These are phyloP conservation scores for Rhinatrema bivittatum DNA, from an alignment of 2,797 vertebrate genomes.

Conservation along the genomic window DNA sequence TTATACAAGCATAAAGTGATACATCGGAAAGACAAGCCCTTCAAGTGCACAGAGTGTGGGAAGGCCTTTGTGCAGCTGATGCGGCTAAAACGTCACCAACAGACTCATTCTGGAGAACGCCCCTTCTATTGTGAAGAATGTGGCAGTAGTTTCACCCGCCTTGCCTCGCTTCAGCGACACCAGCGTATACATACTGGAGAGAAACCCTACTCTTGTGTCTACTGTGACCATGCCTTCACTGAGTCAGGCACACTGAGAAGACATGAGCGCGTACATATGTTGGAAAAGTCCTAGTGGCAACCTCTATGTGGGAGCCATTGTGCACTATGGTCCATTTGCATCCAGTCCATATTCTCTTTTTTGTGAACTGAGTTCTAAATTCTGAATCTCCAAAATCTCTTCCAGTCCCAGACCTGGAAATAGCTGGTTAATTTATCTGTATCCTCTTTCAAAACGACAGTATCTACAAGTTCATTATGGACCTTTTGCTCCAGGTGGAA, in stretches of 20 bases:
- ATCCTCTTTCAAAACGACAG: too few relatives aligned
- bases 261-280: constrained; percentile 20
- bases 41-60: constrained; percentile 61
- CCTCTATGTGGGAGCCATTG: too few relatives aligned
- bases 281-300: constrained; percentile 8
- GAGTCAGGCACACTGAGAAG: constrained; percentile 23
- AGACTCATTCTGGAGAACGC: constrained; percentile 34
- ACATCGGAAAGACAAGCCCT: constrained; percentile 28
- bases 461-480: too few relatives aligned
- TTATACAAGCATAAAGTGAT: constrained; percentile 42
- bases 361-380: rapidly evolving
- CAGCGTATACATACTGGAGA: constrained; percentile 29
- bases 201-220: constrained; percentile 23
- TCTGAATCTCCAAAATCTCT: too few relatives aligned
- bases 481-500: too few relatives aligned
- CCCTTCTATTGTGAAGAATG: constrained; percentile 39
- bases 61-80: constrained; percentile 72
- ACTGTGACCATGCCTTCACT: constrained; percentile 16
- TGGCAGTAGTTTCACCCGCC: constrained; percentile 39
- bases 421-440: too few relatives aligned
- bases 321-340: rapidly evolving
- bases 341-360: not conserved
- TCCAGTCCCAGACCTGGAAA: too few relatives aligned
- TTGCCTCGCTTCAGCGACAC: constrained; percentile 24
- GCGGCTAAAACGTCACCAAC: constrained; percentile 72